Conservation (phyloP, 2,797 vertebrate genomes). For the Arrhamphus sclerolepis region DNA sequence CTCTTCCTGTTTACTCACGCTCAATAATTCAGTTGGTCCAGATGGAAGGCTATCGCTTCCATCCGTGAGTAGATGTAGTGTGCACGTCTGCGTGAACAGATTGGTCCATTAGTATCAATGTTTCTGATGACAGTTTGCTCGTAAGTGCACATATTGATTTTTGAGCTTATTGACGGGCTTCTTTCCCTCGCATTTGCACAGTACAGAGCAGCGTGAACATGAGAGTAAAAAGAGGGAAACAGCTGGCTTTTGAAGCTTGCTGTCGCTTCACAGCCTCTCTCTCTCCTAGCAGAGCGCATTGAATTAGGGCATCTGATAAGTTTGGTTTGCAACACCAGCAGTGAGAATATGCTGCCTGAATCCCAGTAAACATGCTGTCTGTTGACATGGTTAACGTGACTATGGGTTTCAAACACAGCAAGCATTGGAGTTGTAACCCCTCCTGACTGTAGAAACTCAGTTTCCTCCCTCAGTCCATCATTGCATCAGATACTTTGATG, state of each 20-base stretch:
- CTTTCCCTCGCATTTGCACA: constrained; percentile 44
- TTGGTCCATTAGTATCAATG: constrained; percentile 74
- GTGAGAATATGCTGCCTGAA: constrained; percentile 25
- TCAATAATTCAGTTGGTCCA: constrained; percentile 72
- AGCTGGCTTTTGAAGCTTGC: constrained; percentile 19
- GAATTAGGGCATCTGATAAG: constrained; percentile 68
- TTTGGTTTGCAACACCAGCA: constrained; percentile 46
- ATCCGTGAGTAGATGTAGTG: constrained; percentile 33
- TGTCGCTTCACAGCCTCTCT: constrained; percentile 8
- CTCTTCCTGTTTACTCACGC: constrained; percentile 71
- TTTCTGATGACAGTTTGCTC: constrained; percentile 63
- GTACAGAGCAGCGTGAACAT: constrained; percentile 40
- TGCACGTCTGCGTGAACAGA: constrained; percentile 34
- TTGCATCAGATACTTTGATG: constrained; percentile 74
- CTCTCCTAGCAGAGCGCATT: constrained; percentile 44
- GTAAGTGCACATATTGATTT: constrained; percentile 77
- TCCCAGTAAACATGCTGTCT: constrained; percentile 21
- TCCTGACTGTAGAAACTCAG: constrained; percentile 25
- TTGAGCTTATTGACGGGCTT: constrained; percentile 51
- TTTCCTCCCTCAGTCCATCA: constrained; percentile 55
- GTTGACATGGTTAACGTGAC: constrained; percentile 31
- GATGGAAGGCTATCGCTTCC: constrained; percentile 59
- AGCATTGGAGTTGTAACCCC: constrained; percentile 1
- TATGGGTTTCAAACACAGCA: background rate
- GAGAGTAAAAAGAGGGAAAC: constrained; percentile 12